phyloP scores from a whole-genome alignment of 64 coral and sea anemone species.

The Actinia equina region DNA sequence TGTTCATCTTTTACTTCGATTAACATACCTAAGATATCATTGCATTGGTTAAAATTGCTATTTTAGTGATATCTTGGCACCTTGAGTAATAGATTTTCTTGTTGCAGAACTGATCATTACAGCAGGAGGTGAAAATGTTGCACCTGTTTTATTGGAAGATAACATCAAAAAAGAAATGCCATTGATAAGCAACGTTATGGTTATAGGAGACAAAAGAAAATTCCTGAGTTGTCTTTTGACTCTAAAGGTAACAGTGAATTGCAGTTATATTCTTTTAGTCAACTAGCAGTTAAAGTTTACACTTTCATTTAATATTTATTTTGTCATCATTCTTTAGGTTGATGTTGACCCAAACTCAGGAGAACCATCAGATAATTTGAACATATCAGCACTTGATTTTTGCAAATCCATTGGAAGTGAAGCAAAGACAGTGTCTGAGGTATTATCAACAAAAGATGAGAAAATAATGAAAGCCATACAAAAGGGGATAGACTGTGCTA shows the following conservation, averaged over 20 bases:
- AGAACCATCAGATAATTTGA: slow-evolving; percentile 74
- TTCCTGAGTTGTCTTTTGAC: slow-evolving; percentile 82
- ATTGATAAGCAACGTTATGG: slow-evolving; percentile 80
- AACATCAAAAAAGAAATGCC: slow-evolving; percentile 75
- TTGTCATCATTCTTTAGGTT: slow-evolving; percentile 38
- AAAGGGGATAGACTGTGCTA: slow-evolving; percentile 71
- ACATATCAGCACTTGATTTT: slow-evolving; percentile 38
- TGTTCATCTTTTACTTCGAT: no score
- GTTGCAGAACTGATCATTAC: slow-evolving; percentile 91
- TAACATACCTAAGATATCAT: no score
- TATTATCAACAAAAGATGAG: slow-evolving; percentile 78
- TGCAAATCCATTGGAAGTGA: slow-evolving; percentile 65
- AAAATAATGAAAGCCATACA: slow-evolving; percentile 90
- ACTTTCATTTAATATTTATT: background rate
- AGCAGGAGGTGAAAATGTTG: slow-evolving; percentile 90
- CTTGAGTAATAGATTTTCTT: background rate
- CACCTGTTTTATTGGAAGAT: slow-evolving; percentile 83
- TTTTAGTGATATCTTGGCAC: no score
- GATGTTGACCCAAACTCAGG: slow-evolving; percentile 62
- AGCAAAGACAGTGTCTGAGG: slow-evolving; percentile 69
- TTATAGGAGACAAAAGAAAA: slow-evolving; percentile 94
- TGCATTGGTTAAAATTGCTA: no score
- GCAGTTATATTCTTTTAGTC: no score
- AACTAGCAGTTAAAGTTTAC: no score
- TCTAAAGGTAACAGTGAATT: slow-evolving; percentile 91